Base-by-base conservation (phyloP, 2,113 vertebrate genomes). In the Scomber japonicus region DNA sequence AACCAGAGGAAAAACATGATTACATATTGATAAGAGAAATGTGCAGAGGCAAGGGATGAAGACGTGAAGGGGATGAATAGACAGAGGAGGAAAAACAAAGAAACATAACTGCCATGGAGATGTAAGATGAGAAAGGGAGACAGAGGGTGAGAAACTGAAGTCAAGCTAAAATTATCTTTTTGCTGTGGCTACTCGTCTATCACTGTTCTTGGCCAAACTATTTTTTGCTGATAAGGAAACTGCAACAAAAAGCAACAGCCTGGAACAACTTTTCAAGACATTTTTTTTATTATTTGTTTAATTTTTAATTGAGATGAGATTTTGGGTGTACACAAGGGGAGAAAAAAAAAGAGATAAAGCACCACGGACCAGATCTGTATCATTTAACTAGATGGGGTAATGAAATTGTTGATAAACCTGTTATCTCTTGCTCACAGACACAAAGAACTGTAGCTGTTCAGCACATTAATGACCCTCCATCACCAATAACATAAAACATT, bases 341-440 rank as follows among this genome's bases (percentile, higher is more conserved):
- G 64, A 16, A 45, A 14, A 13, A 3, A 45, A 60, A n/a, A 12
- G 30, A 62, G 76, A 44, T 21, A 35, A 30, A 67, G 64, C 56
- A 70, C 57, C 21, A 16, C 55, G 62, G 70, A 72, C 69, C 80
- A 81, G 90, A 92, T 91, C 54, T 53, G 61, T 88, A 90, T 91
- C 90, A 88, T 91, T 89, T 90, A 90, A 92, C 87, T 82, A 86
- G 76, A 88, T 81, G 57, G 71, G 53, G 65, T 49, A 83, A 86
- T 82, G 66, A 81, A 88, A 87, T 68, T 44, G 86, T 64, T 83
- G 87, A 91, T 89, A 85, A 89, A 88, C 57, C 86, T 53, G 89
- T 84, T 93, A 92, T 93, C 92, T 72, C 56, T 12, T 14, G 19
- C 75, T 84, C 59, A 46, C 89, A 93, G 91, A 82, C 82, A 48